Evolutionary conservation across 2,113 vertebrate genomes (phyloP), one percentile per base, ranked within the genome.

Genomic region (Peromyscus californicus): DNA sequence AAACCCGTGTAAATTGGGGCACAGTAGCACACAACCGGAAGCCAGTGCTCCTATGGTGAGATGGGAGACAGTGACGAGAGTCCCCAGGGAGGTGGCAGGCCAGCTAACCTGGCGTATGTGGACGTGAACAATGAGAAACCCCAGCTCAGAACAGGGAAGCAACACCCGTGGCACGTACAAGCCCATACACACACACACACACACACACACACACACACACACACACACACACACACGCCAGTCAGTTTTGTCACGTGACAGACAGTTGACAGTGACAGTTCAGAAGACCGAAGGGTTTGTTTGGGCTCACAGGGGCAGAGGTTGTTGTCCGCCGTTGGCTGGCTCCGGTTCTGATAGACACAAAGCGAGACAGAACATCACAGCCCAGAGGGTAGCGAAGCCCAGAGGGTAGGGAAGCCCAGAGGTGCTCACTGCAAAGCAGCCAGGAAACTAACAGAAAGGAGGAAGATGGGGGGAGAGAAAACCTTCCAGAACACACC

Each of bases 151-250:
- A 84, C 12, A 63, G 42, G 22, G 16, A 31, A 65, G 39, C 39
- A 10, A 85, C 26, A 45, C 26, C 15, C 61, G 45, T 17, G 15
- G 8, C 15, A 24, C n/a, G 12, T 33, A 61, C 24, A 84, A 26
- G 36, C 21, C 54, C 17, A 3, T 3, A 9, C 9, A 1, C 0
- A 17, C 12, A 16, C 33, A 61, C 80, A 26, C 7, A 16, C 17
- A 24, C 33, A 11, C 33, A 1, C 59, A 24, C 21, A 57, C 17
- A 11, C 33, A 1, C 54, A 3, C 36, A 3, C 1, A 7, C 21
- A 45, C 74, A 74, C 70, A 74, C 74, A 39, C 36, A 70, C 33
- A 72, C 5, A 36, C 33, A 51, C 13, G 51, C 45, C 13, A n/a
- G 3, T 63, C 11, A 78, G 57, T 17, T 79, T 63, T 51, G 13